Evolutionary conservation across 2,797 vertebrate species (phyloP), one percentile per base, ranked within the genome.

Genomic region (Clarias laeviceps): DNA sequence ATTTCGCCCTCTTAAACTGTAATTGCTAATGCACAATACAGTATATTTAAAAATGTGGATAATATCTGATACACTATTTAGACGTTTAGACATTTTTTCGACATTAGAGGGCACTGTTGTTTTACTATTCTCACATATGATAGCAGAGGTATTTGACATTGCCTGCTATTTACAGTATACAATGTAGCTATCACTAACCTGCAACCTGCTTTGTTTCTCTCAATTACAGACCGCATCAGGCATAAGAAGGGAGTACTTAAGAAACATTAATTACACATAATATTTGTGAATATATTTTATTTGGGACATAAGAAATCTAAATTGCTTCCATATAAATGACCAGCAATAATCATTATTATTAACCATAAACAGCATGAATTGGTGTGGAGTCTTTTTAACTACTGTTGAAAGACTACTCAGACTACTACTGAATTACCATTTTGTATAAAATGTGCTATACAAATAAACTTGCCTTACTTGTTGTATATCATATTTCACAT

Each of bases 81-180:
- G 27, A 45, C 11, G 2, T 11, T 45, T 45, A 45, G 45, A 45
- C 9, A 2, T 45, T 2, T 45, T 80, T 72, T 45, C 8, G 40
- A 66, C 89, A 76, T 45, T 80, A 90, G 89, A 88, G 85, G 87
- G 84, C 87, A 87, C 59, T 88, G 85, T 79, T 87, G 84, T 78
- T 80, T 88, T 88, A 32, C 37, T 74, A 50, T 72, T 83, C 62
- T 73, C 18, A 24, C 65, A 83, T 18, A 22, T 2, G 37, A 70
- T 27, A 74, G 64, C 59, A 85, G 50, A 50, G 57, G 18, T 66
- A 87, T 77, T 87, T 68, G 40, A 82, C 34, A 72, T 69, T 24
- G 20, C 85, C 74, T 88, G 79, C 84, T 88, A 27, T 76, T 86
- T 64, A n/a, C n/a, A n/a, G n/a, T n/a, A 72, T 45, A 45, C 8